Evolutionary conservation across 2,888 invertebrate species (phyloP), one percentile per base, ranked within the genome.

Genomic region (Mythimna ferrago): DNA sequence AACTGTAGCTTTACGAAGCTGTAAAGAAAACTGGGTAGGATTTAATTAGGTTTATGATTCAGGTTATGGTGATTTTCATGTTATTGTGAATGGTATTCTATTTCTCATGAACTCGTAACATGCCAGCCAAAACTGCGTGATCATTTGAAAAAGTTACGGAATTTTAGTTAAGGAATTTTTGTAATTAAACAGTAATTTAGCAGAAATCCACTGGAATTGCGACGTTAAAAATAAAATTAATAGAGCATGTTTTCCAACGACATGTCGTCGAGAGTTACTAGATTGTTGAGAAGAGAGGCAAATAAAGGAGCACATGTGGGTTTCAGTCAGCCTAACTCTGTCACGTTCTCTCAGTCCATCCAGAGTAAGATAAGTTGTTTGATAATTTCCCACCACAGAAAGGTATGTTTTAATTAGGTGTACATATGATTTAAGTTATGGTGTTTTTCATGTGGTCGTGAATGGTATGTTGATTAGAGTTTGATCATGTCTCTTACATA

Each of bases 171-270:
- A n/a, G 11, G 11, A 44, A 63, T 70, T 77, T 73, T 73, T 71
- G 60, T 80, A 82, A 76, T 82, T 74, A 81, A 77, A 68, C 66
- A 11, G 21, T 10, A 10, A 68, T 77, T 77, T 83, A 60, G 73
- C 66, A 54, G 21, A 9, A 7, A 61, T 26, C 32, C 19, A 11
- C 10, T 65, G 44, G 19, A 62, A 54, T 67, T 67, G 51, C 60
- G 16, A n/a, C 41, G n/a, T 19, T 51, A 65, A n/a, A 35, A 64
- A 71, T 6, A 60, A 16, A 21, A 11, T 26, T 6, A 48, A 60
- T n/a, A 11, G 26, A 16, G 14, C 2, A 14, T 32, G 48, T 16
- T 62, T 71, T 26, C 10, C 51, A 9, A 19, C 19, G 5, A 1
- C 35, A 2, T 58, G 19, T 19, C 6, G 6, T 6, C 5, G 6